Conservation (phyloP, 1,140 invertebrate genomes). For the Meloidogyne chitwoodi region DNA sequence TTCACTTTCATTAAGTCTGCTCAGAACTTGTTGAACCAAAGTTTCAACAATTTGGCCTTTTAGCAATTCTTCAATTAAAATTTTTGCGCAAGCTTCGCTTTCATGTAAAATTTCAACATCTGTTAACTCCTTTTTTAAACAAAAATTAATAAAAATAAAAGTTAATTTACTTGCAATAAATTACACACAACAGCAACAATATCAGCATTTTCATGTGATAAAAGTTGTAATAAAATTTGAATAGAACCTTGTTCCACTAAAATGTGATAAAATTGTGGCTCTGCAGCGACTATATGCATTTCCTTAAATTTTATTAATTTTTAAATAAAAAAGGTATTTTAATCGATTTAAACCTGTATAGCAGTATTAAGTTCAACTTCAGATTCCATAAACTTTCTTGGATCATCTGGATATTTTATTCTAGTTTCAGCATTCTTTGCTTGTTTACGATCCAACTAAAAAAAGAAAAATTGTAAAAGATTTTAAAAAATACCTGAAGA, state of each 20-base stretch:
- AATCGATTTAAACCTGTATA: conserved; percentile 68
- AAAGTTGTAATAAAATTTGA: conserved; percentile 81
- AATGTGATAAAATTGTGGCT: conserved; percentile 86
- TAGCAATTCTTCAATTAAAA: conserved; percentile 66
- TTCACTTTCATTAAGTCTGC: conserved; percentile 83
- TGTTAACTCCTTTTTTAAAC: conserved; percentile 80
- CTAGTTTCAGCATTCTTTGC: conserved; percentile 94
- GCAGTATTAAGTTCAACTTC: conserved; percentile 89
- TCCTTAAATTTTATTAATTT: conserved; percentile 62
- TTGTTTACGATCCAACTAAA: conserved; percentile 82
- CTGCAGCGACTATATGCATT: conserved; percentile 86
- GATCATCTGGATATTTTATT: conserved; percentile 93
- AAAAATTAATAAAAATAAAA: conserved; percentile 5
- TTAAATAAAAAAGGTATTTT: neutral
- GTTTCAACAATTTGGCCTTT: conserved; percentile 80
- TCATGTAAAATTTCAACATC: conserved; percentile 92
- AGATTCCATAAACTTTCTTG: conserved; percentile 97
- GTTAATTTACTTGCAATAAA: conserved; percentile 67
- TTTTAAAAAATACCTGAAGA: conserved; percentile 21
- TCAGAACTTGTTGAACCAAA: conserved; percentile 85
- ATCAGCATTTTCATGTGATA: conserved; percentile 95
- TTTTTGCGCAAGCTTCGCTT: conserved; percentile 64
- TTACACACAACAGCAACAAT: conserved; percentile 70
- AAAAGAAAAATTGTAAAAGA: conserved; percentile 18
- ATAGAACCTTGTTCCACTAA: conserved; percentile 83